Evolutionary conservation across 2,888 invertebrate genomes (phyloP), one percentile per base, ranked within the genome.

Genomic region (Acronicta psi): DNA sequence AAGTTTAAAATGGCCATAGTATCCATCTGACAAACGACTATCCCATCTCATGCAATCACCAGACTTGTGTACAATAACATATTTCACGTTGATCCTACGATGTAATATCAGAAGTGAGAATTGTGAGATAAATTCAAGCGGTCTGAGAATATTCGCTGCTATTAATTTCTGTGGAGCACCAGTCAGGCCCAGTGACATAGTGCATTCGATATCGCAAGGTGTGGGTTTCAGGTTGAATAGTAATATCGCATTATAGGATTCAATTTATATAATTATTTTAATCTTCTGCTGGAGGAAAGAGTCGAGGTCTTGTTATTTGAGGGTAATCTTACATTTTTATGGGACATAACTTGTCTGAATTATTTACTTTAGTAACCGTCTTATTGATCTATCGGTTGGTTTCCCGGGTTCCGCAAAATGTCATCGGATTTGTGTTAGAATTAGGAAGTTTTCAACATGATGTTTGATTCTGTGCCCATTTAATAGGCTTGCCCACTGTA

Each of bases 91-190:
- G 65, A 71, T 56, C 60, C 60, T 53, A 50, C 68, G 64, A 50
- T 53, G 54, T 42, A 60, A 60, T 60, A 65, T 58, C 54, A 51
- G 60, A 56, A 65, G 59, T 72, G 60, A 54, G 69, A 57, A 73
- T 60, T 46, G 42, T 51, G 49, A 40, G 51, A 73, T 73, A 69
- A 61, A 73, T 71, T 73, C 46, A 40, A 64, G 50, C 50, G 42
- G 36, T 69, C 40, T 43, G 38, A 47, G 52, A 61, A 66, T 65
- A 69, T 71, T 69, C 53, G 58, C 44, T 41, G 59, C 52, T 73
- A 65, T 73, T 69, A 60, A 69, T 71, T 67, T 46, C 68, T 61
- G 68, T 68, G n/a, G 68, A 56, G 18, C 46, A n/a, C 37, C 42
- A 29, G 61, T 40, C 56, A 37, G 46, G 29, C 47, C 43, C 13